Conservation (phyloP, 2,888 invertebrate genomes). For the Epinotia bilunana region DNA sequence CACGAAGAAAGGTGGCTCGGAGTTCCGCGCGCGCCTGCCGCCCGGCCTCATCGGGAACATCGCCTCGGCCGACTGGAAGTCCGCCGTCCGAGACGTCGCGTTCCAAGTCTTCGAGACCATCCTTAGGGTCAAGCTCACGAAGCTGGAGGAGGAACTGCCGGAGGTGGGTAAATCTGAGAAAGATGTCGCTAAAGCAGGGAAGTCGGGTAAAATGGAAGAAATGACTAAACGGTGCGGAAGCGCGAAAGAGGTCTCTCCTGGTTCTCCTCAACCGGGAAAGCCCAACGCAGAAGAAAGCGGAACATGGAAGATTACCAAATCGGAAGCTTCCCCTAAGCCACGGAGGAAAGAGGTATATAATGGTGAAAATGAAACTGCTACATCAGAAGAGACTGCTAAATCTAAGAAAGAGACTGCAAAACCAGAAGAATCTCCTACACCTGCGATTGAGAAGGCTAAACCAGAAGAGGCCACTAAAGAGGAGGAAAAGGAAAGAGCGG, state of each 20-base stretch:
- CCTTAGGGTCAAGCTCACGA: constrained; percentile 57
- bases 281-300: background rate
- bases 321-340: background rate
- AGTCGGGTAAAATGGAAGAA: background rate
- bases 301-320: background rate
- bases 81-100: constrained; percentile 54
- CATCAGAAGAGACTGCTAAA: background rate
- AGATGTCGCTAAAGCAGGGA: background rate
- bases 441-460: background rate
- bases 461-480: background rate
- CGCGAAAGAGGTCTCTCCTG: too few species aligned
- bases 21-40: constrained; percentile 60
- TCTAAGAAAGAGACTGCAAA: background rate
- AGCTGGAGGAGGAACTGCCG: constrained; percentile 52
- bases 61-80: constrained; percentile 62
- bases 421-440: background rate
- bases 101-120: constrained; percentile 62
- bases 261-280: too few species aligned
- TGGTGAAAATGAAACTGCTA: background rate
- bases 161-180: background rate
- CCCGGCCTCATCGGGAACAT: constrained; percentile 57
- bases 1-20: constrained; percentile 52
- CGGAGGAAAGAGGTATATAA: background rate
- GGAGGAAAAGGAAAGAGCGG: background rate
- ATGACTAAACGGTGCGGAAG: too few species aligned